Base-by-base conservation (phyloP, 2,113 vertebrate species). In the Dryoscopus gambensis region DNA sequence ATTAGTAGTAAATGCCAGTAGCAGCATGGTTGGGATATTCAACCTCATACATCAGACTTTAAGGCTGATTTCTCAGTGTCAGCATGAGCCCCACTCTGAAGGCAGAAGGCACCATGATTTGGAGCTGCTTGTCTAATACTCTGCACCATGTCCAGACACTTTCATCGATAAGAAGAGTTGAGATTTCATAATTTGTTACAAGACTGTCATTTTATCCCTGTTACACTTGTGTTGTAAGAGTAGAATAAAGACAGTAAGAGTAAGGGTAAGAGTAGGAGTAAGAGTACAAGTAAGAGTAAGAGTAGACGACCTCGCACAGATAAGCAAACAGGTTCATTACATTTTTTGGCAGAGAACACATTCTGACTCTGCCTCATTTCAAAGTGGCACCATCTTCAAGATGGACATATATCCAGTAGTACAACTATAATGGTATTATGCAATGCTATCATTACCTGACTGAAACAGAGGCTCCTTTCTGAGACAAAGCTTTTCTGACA, bases 151-250 rank as follows among this genome's bases (percentile, higher is more conserved):
- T 27, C 23, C 49, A 85, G 82, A 23, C 5, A 64, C 40, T 52
- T 62, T 13, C 13, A n/a, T 20, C 3, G 0, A 22, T 39, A 64
- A 44, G 42, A 84, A 71, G 37, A 64, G 17, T 1, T 71, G 31
- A 40, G 30, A 91, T 83, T 89, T 85, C 23, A 14, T 39, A 57
- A 31, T 71, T 75, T 39, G 31, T 57, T 63, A 52, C 18, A 30
- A 53, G 35, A 31, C 19, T 49, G 25, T 39, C 5, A 37, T 60
- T 74, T 91, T 70, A 47, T 59, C 16, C 17, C 27, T 40, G 17
- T 84, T 81, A 47, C 6, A 7, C 20, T 70, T 47, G 8, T 39
- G 35, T 44, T 0, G 0, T 44, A 60, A n/a, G 6, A 78, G 20
- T 19, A 59, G 35, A 67, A 35, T n/a, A 56, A 13, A n/a, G 53